Evolutionary conservation across 2,888 invertebrate species (phyloP), one percentile per base, ranked within the genome.

Genomic region (Drosophila kuntzei): DNA sequence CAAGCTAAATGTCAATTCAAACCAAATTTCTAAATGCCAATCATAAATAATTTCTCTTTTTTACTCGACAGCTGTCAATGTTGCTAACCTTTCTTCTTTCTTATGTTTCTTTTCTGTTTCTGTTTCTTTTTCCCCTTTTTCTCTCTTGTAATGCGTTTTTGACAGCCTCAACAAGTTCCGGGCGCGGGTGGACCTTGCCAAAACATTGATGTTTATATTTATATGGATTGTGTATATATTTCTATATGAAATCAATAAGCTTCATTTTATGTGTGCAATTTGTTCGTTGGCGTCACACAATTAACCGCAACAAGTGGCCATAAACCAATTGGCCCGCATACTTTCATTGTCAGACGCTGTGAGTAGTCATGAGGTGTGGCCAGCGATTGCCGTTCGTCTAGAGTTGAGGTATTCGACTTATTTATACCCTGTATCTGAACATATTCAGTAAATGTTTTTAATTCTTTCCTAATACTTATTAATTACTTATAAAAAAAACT

Each of bases 1-100:
- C 44, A 43, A 63, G 47, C 61, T 64, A 75, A 76, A 70, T 80
- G 80, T 87, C 86, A 74, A 74, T 73, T 82, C 70, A 80, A 80
- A 78, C 70, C 46, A 64, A 80, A 75, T 89, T 89, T 88, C 89
- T 87, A 88, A 89, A 89, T 78, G 89, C 79, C 89, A 87, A 89
- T 87, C 90, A 87, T 79, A 76, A 76, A 83, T 77, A 89, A 79
- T 89, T 87, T 89, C 89, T 89, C 89, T 88, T 84, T 76, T 59
- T 62, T 43, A 43, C 34, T 22, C 22, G 47, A 53, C 70, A 85
- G 66, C 77, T 74, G 89, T 84, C 87, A 80, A 57, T 63, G 61
- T 34, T 50, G 51, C 50, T 46, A 73, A 62, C 49, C 39, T 58
- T 46, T 47, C 44, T 43, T 25, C 44, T 46, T 51, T 3, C 14